Base-by-base conservation (phyloP, 2,888 invertebrate species). In the Lasioglossum villosulum region DNA sequence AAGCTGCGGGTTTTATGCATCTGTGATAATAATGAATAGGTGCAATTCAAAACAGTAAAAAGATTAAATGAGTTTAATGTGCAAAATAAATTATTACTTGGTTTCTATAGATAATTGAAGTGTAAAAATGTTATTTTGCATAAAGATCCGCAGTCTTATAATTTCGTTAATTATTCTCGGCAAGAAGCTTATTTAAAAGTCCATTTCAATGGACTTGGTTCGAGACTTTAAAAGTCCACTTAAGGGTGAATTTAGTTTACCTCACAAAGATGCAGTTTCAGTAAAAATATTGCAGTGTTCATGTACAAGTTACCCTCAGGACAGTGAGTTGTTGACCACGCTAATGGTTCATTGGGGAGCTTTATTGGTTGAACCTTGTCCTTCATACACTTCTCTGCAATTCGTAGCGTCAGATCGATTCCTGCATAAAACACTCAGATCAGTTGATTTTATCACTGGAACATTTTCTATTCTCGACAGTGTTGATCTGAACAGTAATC, bases 201-300 rank as follows among this genome's bases (percentile, higher is more conserved):
- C 39, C 19, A 16, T 16, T 30, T 6, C 16, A 19, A 63, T 30
- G n/a, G 12, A n/a, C 56, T n/a, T n/a, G 8, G 10, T 56, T 12
- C 10, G 56, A 56, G 4, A 1, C 56, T 23, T 56, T 1, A 3
- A 52, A n/a, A n/a, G 10, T 52, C n/a, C 16, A 63, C 6, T 63
- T 16, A 34, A 66, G 66, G 19, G 4, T 39, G 37, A 37, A n/a
- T 68, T 23, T 75, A 19, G 27, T 83, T 86, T 89, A 94, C 94
- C n/a, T 92, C 88, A 14, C 86, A 92, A 5, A 92, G 89, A 81
- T 92, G 86, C 6, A 93, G 66, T 83, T 92, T 94, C 12, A 94
- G 68, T 68, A 94, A 78, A 48, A 94, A 85, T 4, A 84, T 86
- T 27, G 90, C 86, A 0, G 91, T 84, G 27, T 81, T 72, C 37